These are phyloP conservation scores for Chrysemys picta DNA, from an alignment of 2,113 vertebrate species.

Conservation along the genomic window DNA sequence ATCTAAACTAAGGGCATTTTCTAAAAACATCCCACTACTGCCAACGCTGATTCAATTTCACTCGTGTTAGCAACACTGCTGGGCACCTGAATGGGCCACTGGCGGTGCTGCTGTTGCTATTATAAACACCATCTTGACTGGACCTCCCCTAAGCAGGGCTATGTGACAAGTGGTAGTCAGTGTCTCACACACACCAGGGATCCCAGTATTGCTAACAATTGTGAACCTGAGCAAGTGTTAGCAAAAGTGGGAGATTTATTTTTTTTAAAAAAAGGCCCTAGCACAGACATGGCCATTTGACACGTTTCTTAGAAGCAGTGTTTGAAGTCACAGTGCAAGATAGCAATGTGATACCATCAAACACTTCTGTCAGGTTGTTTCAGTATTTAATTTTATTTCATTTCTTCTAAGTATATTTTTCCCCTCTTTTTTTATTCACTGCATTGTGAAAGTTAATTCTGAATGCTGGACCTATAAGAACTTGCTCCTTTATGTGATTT, in stretches of 20 bases:
- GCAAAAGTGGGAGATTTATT: background rate
- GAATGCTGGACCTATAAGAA: background rate
- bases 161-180: background rate
- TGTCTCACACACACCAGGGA: rapidly evolving
- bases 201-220: background rate
- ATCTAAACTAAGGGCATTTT: background rate
- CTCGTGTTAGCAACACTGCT: background rate
- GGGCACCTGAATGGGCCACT: background rate
- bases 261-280: background rate
- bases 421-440: background rate
- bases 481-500: background rate
- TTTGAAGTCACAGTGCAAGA: background rate
- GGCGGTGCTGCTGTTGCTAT: background rate
- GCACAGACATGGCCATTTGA: rapidly evolving
- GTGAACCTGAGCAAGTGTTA: background rate
- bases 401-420: background rate
- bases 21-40: background rate
- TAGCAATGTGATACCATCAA: rapidly evolving
- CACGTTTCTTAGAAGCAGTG: background rate
- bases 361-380: background rate
- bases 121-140: background rate
- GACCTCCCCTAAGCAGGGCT: background rate
- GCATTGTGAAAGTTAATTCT: background rate
- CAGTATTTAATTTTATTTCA: background rate
- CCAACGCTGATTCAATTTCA: background rate